Conservation (phyloP, 2,113 vertebrate species). For the Sakesphorus luctuosus region DNA sequence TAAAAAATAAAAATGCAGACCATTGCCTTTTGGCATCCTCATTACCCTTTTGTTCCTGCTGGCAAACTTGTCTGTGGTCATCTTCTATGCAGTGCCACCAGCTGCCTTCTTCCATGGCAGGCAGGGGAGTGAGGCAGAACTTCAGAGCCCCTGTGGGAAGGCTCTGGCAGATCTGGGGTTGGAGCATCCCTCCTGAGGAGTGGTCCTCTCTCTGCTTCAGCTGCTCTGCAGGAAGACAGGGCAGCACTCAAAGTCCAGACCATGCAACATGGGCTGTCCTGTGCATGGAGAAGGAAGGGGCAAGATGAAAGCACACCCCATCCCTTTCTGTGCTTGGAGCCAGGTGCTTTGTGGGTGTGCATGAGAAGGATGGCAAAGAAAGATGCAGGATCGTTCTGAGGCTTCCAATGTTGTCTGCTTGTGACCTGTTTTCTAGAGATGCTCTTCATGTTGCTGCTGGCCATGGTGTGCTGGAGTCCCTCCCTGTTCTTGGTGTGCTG, state of each 20-base stretch:
- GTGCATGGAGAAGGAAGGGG: not conserved
- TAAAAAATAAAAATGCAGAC: not conserved
- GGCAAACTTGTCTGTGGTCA: not conserved
- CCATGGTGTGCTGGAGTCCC: not conserved
- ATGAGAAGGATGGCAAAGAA: not conserved
- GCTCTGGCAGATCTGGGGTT: not conserved
- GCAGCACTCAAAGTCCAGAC: not conserved
- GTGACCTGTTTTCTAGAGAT: not conserved
- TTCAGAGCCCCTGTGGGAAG: not conserved
- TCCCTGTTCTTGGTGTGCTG: not conserved
- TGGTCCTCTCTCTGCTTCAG: not conserved
- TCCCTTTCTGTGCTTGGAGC: not conserved
- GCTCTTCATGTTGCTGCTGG: not conserved
- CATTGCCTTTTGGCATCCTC: not conserved
- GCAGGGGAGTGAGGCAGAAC: not conserved
- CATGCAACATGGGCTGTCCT: accelerated
- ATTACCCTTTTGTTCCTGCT: not conserved
- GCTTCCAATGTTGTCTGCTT: not conserved
- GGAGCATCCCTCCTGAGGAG: not conserved
- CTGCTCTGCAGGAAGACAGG: not conserved
- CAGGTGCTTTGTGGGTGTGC: not conserved
- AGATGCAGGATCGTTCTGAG: not conserved
- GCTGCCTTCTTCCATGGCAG: not conserved
- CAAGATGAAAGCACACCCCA: not conserved
- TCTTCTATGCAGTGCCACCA: not conserved